Percentiles rank a stretch among this genome's conserved stretches.
phyloP scores from a whole-genome alignment of 2,888 invertebrate genomes.

The Allacma fusca region DNA sequence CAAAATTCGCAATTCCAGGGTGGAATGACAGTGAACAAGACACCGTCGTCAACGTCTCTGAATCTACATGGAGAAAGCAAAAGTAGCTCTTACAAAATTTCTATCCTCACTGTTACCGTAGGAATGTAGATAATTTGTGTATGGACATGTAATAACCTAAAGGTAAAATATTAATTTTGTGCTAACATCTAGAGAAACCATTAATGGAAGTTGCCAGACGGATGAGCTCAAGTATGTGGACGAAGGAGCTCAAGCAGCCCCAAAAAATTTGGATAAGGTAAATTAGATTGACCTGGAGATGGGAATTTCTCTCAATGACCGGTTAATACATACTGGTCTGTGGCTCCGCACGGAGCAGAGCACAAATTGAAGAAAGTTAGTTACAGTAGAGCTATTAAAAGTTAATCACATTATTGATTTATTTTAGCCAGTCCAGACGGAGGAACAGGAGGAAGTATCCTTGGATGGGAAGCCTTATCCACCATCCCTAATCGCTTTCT shows the following conservation, averaged over 20 bases:
- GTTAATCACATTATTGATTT: no score
- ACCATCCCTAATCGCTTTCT: conserved; percentile 59
- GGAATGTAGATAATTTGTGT: no score
- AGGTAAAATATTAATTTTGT: not conserved
- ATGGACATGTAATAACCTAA: no score
- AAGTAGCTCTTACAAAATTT: conserved; percentile 36
- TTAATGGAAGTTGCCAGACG: conserved; percentile 44
- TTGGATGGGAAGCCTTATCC: conserved; percentile 49
- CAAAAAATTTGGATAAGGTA: conserved; percentile 41
- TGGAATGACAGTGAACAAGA: conserved; percentile 28
- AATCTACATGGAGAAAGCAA: conserved; percentile 52
- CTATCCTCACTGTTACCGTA: not conserved
- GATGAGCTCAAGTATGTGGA: conserved; percentile 48
- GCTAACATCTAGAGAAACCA: conserved; percentile 38
- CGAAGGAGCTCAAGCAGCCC: conserved; percentile 44
- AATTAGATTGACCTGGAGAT: not conserved
- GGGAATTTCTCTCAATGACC: no score
- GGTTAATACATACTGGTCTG: no score
- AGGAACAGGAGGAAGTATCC: not conserved
- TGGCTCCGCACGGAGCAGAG: no score
- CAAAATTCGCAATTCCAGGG: not conserved
- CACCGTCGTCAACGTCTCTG: conserved; percentile 29
- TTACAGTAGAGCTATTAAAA: no score
- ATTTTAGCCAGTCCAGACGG: conserved; percentile 43
- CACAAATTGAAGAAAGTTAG: no score